These are phyloP conservation scores for Antheraea assamensis DNA, from an alignment of 2,888 invertebrate species.

Conservation along the genomic window DNA sequence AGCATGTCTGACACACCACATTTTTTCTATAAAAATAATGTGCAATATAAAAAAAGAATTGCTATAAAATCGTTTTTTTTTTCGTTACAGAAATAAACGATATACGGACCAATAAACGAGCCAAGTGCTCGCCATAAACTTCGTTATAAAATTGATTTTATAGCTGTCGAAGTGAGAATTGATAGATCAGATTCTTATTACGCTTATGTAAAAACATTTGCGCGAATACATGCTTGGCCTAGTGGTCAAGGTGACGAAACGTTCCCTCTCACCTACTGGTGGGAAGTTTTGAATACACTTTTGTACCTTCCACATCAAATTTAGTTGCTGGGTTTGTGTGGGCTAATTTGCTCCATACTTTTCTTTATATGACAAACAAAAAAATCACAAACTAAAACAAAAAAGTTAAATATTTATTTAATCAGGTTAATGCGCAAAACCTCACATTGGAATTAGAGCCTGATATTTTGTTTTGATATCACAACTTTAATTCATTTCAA, in stretches of 20 bases:
- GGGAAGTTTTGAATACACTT: not conserved
- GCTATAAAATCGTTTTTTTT: slow-evolving; percentile 35
- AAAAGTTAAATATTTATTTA: no score
- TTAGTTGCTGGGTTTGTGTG: not conserved
- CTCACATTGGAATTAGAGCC: no score
- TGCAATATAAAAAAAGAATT: slow-evolving; percentile 28
- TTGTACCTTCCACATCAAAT: not conserved
- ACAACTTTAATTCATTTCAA: not conserved
- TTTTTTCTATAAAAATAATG: slow-evolving; percentile 27
- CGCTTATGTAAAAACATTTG: not conserved
- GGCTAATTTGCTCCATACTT: no score
- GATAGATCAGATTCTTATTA: slow-evolving; percentile 6
- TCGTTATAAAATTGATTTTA: slow-evolving; percentile 58
- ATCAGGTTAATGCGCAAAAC: no score
- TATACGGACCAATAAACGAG: slow-evolving; percentile 34
- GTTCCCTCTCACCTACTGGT: not conserved
- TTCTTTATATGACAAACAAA: no score
- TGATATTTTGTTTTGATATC: no score
- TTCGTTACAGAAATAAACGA: slow-evolving; percentile 44
- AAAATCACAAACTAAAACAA: no score
- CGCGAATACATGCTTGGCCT: not conserved
- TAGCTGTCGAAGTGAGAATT: slow-evolving; percentile 47
- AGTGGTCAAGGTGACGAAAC: not conserved
- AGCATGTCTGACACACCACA: slow-evolving; percentile 41
- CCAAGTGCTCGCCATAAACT: slow-evolving; percentile 53